Conservation (phyloP, 2,113 vertebrate species). For the Paedocypris sp. region DNA sequence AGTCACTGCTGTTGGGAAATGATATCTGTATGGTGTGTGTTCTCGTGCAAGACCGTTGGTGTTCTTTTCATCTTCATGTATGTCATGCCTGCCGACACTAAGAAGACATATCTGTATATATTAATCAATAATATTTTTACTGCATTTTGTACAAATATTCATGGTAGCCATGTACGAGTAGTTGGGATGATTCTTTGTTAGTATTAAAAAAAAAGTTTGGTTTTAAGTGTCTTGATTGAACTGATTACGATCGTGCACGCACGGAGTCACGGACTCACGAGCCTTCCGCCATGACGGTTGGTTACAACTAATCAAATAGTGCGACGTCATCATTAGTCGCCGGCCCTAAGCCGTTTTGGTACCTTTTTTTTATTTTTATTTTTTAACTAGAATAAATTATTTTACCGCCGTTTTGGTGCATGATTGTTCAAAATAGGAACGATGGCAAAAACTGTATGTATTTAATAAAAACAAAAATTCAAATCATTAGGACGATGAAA, state of each 20-base stretch:
- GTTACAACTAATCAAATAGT: too few relatives aligned
- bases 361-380: too few relatives aligned
- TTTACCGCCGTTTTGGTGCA: too few relatives aligned
- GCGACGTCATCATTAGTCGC: too few relatives aligned
- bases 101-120: conserved; percentile 66
- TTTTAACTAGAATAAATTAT: too few relatives aligned
- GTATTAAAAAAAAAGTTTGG: conserved; percentile 58
- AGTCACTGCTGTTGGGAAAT: conserved; percentile 47
- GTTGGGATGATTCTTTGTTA: conserved; percentile 49
- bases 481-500: too few relatives aligned
- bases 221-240: conserved; percentile 27
- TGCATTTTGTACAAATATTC: conserved; percentile 66
- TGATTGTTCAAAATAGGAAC: too few relatives aligned
- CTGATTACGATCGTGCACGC: background rate
- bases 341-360: too few relatives aligned
- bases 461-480: too few relatives aligned
- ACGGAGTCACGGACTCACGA: too few relatives aligned
- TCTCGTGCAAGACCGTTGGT: conserved; percentile 48
- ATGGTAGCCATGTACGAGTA: conserved; percentile 62
- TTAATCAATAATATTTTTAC: conserved; percentile 66
- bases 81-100: conserved; percentile 54
- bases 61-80: conserved; percentile 45
- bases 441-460: too few relatives aligned
- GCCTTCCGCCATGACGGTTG: too few relatives aligned
- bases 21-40: conserved; percentile 47